Evolutionary conservation across 2,797 vertebrate species (phyloP).

Genomic region (Octomys mimax): DNA sequence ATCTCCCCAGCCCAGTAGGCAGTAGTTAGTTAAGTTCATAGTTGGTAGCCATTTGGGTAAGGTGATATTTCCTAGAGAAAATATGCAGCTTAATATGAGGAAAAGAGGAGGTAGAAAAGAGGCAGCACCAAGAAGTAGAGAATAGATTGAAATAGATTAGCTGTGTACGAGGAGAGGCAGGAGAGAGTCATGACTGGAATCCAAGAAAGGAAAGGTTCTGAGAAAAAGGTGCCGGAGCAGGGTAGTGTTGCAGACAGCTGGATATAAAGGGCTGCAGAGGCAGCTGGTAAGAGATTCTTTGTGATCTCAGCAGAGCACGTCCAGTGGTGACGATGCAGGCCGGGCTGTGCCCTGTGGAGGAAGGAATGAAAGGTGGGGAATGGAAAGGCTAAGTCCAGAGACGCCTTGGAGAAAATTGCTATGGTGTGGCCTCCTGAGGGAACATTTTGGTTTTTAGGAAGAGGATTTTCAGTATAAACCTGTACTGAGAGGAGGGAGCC

Average conservation of each 20-base stretch:
- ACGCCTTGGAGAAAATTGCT: not conserved
- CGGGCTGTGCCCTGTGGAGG: not conserved
- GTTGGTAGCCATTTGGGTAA: not conserved
- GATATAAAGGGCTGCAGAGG: not conserved
- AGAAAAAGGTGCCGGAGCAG: not conserved
- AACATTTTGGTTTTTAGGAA: not conserved
- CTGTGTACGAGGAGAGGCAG: not conserved
- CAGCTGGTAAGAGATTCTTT: not conserved
- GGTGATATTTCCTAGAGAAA: not conserved
- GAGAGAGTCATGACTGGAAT: not conserved
- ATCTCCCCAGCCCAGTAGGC: too few relatives aligned
- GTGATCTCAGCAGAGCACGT: not conserved
- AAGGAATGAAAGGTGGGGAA: not conserved
- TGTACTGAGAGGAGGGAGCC: not conserved
- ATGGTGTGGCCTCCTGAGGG: not conserved
- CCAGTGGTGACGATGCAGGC: too few relatives aligned
- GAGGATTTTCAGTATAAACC: not conserved
- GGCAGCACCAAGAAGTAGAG: not conserved
- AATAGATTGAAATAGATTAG: not conserved
- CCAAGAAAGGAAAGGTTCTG: not conserved
- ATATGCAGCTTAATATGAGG: not conserved
- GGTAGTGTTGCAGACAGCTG: not conserved
- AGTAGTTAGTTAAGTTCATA: not conserved
- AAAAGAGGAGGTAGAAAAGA: not conserved
- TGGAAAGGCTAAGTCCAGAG: not conserved